Evolutionary conservation across 1,140 invertebrate species (phyloP).

Genomic region (Hestina assimilis): DNA sequence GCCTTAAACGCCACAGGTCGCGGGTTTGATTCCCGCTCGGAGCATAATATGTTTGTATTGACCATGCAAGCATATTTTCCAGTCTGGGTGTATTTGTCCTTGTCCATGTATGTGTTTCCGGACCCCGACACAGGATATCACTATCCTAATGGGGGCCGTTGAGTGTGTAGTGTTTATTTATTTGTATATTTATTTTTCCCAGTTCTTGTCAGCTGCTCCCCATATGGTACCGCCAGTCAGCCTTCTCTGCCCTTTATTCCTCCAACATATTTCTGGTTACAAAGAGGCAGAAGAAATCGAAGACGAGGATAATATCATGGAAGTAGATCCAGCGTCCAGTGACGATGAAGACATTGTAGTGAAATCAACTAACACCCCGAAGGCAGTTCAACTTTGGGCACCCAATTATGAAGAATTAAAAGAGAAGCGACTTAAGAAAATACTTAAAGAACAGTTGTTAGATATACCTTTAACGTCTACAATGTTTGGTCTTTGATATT

Average conservation of each 20-base stretch:
- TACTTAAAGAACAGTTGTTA: conserved; percentile 50
- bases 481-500: conserved; percentile 35
- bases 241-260: conserved; percentile 62
- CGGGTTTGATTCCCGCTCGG: too few relatives aligned
- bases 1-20: too few relatives aligned
- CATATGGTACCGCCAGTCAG: conserved; percentile 72
- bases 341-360: conserved; percentile 50
- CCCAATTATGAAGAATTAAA: conserved; percentile 59
- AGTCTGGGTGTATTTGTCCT: too few relatives aligned
- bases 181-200: conserved; percentile 51
- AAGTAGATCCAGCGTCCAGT: conserved; percentile 38
- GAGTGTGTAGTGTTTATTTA: too few relatives aligned
- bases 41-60: too few relatives aligned
- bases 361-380: conserved; percentile 35
- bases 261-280: conserved; percentile 63
- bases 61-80: too few relatives aligned
- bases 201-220: conserved; percentile 66
- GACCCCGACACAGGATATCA: too few relatives aligned
- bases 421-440: conserved; percentile 61
- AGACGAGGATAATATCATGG: conserved; percentile 37
- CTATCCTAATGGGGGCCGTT: too few relatives aligned
- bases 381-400: conserved; percentile 52
- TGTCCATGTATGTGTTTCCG: too few relatives aligned
- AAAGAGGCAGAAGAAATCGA: conserved; percentile 37
- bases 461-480: conserved; percentile 39